Percentiles rank a stretch among this genome's conserved stretches.
phyloP scores from a whole-genome alignment of 2,888 invertebrate species.

The Spicauda simplicius region DNA sequence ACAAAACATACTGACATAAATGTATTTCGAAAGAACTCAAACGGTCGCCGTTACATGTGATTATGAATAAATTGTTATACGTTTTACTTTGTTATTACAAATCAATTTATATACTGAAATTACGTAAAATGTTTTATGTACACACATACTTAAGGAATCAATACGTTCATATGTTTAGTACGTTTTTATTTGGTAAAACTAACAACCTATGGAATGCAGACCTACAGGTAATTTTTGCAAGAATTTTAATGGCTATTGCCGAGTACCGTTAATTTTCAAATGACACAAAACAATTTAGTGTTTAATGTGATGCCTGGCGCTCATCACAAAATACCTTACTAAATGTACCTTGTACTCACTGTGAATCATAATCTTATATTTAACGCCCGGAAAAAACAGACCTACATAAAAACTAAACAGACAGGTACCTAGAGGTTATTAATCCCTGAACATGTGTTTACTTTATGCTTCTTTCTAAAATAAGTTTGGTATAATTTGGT shows the following conservation, averaged over 20 bases:
- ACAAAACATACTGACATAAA: conserved; percentile 1
- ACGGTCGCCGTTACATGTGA: not conserved
- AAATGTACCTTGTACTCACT: not conserved
- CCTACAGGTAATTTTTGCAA: too few relatives aligned
- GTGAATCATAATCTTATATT: conserved; percentile 41
- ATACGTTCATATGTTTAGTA: too few relatives aligned
- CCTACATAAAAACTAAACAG: conserved; percentile 32
- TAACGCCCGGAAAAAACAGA: conserved; percentile 37
- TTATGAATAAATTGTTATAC: not conserved
- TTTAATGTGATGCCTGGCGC: too few relatives aligned
- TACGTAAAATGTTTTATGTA: not conserved
- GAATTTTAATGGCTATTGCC: too few relatives aligned
- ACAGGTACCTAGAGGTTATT: conserved; percentile 33
- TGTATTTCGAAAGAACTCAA: conserved; percentile 2
- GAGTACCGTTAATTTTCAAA: too few relatives aligned
- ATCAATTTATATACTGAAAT: not conserved
- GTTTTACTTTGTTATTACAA: not conserved
- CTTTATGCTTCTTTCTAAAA: conserved; percentile 2
- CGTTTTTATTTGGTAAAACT: too few relatives aligned
- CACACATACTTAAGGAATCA: too few relatives aligned
- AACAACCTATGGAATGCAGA: too few relatives aligned
- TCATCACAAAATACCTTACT: too few relatives aligned
- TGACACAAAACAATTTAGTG: too few relatives aligned
- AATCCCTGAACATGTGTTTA: conserved; percentile 27
- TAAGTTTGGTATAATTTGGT: not conserved